These are phyloP conservation scores for Leucania comma DNA, from an alignment of 2,888 invertebrate genomes.

Conservation along the genomic window DNA sequence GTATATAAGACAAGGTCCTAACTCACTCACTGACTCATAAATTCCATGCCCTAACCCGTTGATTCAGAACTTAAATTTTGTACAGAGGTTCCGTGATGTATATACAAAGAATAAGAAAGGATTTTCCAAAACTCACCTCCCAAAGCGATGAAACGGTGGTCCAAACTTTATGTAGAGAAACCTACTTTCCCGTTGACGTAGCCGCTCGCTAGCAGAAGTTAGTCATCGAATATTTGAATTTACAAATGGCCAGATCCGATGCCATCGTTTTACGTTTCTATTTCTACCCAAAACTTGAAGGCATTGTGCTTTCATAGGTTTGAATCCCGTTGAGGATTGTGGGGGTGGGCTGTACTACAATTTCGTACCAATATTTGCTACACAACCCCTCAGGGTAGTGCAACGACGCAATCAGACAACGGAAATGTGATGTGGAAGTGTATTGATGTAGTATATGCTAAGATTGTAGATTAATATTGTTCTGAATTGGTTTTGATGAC, in stretches of 20 bases:
- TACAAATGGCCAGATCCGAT: constrained; percentile 23
- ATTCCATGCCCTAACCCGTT: no score
- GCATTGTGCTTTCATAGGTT: constrained; percentile 58
- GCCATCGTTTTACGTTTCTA: constrained; percentile 38
- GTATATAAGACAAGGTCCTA: no score
- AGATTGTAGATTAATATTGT: constrained; percentile 20
- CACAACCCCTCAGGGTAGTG: constrained; percentile 61
- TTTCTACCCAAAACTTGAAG: constrained; percentile 25
- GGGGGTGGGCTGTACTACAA: constrained; percentile 72
- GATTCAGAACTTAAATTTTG: no score
- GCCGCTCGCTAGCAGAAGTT: no score
- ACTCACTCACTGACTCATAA: no score
- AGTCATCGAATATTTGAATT: constrained; percentile 22
- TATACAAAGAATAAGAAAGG: no score
- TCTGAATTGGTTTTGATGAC: neutral
- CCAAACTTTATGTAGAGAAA: no score
- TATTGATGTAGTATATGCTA: constrained; percentile 34
- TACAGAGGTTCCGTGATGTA: no score
- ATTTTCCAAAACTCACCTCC: no score
- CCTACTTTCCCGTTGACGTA: no score
- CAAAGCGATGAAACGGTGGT: no score
- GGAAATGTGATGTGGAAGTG: constrained; percentile 45
- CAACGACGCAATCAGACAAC: constrained; percentile 52
- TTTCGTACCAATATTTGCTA: constrained; percentile 81
- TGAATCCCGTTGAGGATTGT: constrained; percentile 63